Evolutionary conservation across 2,888 invertebrate species (phyloP), one percentile per base, ranked within the genome.

Genomic region (Hermodice carunculata): DNA sequence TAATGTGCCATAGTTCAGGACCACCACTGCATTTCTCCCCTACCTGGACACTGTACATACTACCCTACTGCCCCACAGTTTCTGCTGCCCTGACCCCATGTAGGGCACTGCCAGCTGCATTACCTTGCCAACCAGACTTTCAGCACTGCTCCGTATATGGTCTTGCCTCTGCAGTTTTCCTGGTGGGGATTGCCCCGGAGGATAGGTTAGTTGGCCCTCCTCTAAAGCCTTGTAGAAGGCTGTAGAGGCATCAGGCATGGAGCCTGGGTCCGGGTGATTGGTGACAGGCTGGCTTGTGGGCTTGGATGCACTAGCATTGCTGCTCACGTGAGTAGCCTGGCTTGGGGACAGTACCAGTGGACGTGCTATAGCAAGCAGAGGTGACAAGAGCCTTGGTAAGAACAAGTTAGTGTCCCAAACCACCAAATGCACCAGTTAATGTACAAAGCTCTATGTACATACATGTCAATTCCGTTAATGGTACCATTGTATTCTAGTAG

Each of bases 41-140:
- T n/a, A n/a, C n/a, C n/a, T n/a, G n/a, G n/a, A n/a, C n/a, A n/a
- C n/a, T n/a, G n/a, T n/a, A n/a, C n/a, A n/a, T n/a, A n/a, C n/a
- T n/a, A n/a, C n/a, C n/a, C n/a, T n/a, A n/a, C n/a, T n/a, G n/a
- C n/a, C n/a, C n/a, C n/a, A n/a, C n/a, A n/a, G n/a, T n/a, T n/a
- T n/a, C n/a, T n/a, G n/a, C n/a, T n/a, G n/a, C n/a, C n/a, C n/a
- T n/a, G n/a, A n/a, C n/a, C n/a, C n/a, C n/a, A n/a, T n/a, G 43
- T 40, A 8, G 17, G 24, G n/a, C 17, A 43, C 8, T 32, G 8
- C 2, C 46, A 22, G 24, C 29, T 3, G 26, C 26, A 76, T 37
- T 74, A 95, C 95, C 89, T 95, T 92, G 77, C 95, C 95, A 75
- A 98, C 96, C 72, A 98, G 90, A 87, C 94, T 96, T 87, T 97